phyloP scores from a whole-genome alignment of 2,888 invertebrate species.

The Cylindroiulus punctatus region DNA sequence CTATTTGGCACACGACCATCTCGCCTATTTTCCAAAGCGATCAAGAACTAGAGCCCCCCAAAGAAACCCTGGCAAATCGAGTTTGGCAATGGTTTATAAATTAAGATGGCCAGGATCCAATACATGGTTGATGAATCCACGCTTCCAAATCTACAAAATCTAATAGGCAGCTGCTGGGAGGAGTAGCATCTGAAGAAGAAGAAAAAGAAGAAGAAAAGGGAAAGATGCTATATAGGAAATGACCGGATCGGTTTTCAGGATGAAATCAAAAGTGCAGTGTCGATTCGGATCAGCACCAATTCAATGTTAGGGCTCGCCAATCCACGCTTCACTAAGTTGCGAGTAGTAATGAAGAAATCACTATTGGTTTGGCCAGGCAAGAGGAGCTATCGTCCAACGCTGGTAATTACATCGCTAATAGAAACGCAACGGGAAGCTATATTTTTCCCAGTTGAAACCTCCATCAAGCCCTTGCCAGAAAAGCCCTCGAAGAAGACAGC shows the following conservation, averaged over 20 bases:
- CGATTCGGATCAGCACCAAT: constrained; percentile 47
- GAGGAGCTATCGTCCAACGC: not conserved
- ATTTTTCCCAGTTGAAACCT: not conserved
- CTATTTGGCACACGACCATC: constrained; percentile 45
- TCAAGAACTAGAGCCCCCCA: not conserved
- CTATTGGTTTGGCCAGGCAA: constrained; percentile 30
- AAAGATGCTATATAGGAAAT: not conserved
- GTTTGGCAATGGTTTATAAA: constrained; percentile 47
- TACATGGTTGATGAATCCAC: constrained; percentile 45
- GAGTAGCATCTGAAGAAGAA: not conserved
- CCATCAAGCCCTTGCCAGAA: constrained; percentile 22
- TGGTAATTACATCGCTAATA: constrained; percentile 44
- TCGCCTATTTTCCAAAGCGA: constrained; percentile 26
- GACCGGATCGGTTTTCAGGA: constrained; percentile 47
- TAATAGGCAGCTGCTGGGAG: constrained; percentile 39
- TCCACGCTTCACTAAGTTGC: constrained; percentile 47
- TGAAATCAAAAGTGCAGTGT: constrained; percentile 47
- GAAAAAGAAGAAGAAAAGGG: not conserved
- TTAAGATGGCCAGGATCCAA: constrained; percentile 39
- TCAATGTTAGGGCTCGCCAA: constrained; percentile 39
- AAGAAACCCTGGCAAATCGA: constrained; percentile 26
- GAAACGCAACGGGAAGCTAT: constrained; percentile 45
- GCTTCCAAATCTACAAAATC: constrained; percentile 45
- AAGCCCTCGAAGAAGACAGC: constrained; percentile 21
- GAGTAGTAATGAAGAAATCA: constrained; percentile 43